Conservation (phyloP, 2,888 invertebrate species). For the Scelioninae gen. 1 region DNA sequence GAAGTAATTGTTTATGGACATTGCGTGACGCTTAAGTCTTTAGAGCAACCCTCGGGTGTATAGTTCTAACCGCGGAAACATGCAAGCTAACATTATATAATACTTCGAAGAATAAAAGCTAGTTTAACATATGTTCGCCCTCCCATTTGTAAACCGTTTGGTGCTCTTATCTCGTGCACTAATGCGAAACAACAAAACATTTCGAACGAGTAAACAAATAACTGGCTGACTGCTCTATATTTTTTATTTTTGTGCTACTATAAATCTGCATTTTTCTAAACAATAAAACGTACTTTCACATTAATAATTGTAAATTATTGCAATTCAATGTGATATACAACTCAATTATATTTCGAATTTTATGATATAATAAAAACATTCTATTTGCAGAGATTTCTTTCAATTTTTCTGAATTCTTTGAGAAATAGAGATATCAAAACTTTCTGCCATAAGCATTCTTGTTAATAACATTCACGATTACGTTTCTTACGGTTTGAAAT, state of each 20-base stretch:
- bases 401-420: conserved; percentile 6
- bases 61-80: conserved; percentile 62
- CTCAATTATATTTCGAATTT: not conserved
- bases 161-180: conserved; percentile 50
- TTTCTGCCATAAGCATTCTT: not conserved
- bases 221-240: conserved; percentile 3
- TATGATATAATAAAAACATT: not conserved
- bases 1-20: conserved; percentile 76
- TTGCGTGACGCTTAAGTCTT: conserved; percentile 73
- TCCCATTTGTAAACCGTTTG: conserved; percentile 59
- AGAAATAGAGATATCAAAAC: not conserved
- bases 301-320: too few relatives aligned
- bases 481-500: conserved; percentile 5
- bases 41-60: conserved; percentile 55
- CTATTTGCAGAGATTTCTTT: conserved; percentile 7
- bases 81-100: conserved; percentile 66
- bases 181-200: conserved; percentile 59
- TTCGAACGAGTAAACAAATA: conserved; percentile 58
- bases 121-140: conserved; percentile 62
- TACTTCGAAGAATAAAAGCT: conserved; percentile 64
- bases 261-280: conserved; percentile 1
- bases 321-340: too few relatives aligned
- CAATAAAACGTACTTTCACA: not conserved
- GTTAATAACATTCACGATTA: not conserved
- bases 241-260: conserved; percentile 6